Conservation (phyloP, 2,113 vertebrate species). For the Dendropsophus ebraccatus region DNA sequence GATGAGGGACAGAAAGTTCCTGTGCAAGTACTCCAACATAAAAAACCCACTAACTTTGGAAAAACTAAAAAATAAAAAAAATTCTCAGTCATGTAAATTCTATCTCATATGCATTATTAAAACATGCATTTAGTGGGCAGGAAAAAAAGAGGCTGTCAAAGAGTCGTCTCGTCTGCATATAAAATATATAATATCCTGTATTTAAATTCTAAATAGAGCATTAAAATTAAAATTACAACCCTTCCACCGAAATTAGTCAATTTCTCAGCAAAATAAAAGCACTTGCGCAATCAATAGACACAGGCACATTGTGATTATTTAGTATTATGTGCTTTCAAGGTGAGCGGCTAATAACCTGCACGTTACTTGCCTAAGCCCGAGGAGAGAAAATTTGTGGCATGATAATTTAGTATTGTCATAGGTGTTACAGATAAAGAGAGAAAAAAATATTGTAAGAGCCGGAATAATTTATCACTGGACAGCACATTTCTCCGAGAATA, state of each 20-base stretch:
- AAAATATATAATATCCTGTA: constrained; percentile 34
- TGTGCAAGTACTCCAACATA: no score
- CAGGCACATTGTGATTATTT: constrained; percentile 62
- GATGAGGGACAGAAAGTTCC: no score
- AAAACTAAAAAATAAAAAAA: no score
- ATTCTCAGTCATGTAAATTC: not conserved
- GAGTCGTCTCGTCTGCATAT: constrained; percentile 1
- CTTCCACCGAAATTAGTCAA: constrained; percentile 56
- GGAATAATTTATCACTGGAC: constrained; percentile 16
- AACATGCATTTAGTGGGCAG: not conserved
- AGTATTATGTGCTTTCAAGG: constrained; percentile 72
- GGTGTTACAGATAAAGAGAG: constrained; percentile 49
- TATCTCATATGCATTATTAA: constrained; percentile 6
- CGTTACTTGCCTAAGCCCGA: constrained; percentile 67
- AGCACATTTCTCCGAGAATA: constrained; percentile 20
- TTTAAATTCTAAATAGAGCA: constrained; percentile 55
- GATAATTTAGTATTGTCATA: constrained; percentile 64
- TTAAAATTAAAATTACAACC: constrained; percentile 44
- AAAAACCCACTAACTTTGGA: no score
- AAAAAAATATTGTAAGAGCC: constrained; percentile 45
- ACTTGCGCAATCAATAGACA: constrained; percentile 60
- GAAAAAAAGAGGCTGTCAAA: constrained; percentile 19
- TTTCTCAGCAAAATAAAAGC: constrained; percentile 41
- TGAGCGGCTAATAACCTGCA: constrained; percentile 68
- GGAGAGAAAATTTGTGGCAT: constrained; percentile 58